Conservation (phyloP, 2,888 invertebrate genomes). For the Stenodera caucasica region DNA sequence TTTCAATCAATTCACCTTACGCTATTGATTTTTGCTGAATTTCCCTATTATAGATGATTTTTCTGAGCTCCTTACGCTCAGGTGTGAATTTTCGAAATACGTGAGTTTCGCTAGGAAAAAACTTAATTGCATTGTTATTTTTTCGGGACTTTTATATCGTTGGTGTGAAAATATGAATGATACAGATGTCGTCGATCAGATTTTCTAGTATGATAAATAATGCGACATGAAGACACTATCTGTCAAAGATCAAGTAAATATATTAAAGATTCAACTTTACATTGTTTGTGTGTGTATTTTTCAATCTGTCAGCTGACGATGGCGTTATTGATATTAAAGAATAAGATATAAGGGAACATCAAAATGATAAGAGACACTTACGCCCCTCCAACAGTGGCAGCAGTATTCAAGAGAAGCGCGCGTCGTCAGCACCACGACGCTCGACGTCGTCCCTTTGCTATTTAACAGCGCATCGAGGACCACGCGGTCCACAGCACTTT, state of each 20-base stretch:
- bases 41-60: too few species aligned
- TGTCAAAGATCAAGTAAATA: constrained; percentile 8
- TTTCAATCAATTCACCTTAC: too few species aligned
- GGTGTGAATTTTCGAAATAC: too few species aligned
- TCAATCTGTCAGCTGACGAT: constrained; percentile 33
- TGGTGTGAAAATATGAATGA: too few species aligned
- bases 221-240: not conserved
- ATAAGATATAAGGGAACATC: constrained; percentile 45
- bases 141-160: too few species aligned
- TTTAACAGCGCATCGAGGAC: constrained; percentile 50
- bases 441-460: constrained; percentile 46
- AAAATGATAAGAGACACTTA: constrained; percentile 50
- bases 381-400: constrained; percentile 49
- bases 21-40: too few species aligned
- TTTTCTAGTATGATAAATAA: not conserved
- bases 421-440: constrained; percentile 49
- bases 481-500: constrained; percentile 49
- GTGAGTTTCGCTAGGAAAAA: too few species aligned
- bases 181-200: not conserved
- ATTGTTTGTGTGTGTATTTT: constrained; percentile 9
- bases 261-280: constrained; percentile 1
- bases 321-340: constrained; percentile 40
- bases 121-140: too few species aligned
- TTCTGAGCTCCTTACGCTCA: too few species aligned
- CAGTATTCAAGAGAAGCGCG: constrained; percentile 43